phyloP scores from a whole-genome alignment of 1,140 invertebrate genomes.

The Zophobas morio region DNA sequence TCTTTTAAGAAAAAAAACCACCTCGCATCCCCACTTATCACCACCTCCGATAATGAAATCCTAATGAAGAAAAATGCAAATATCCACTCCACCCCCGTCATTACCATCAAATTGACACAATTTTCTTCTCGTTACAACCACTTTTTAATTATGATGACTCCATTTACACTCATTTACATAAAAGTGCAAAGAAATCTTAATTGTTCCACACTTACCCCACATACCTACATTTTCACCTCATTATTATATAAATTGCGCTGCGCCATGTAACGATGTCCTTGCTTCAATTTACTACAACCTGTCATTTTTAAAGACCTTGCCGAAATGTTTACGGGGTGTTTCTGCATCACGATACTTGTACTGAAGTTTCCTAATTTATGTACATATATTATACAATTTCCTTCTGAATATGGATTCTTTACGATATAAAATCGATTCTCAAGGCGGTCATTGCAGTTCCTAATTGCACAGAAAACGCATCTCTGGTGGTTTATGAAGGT shows the following conservation, averaged over 20 bases:
- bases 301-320: conserved; percentile 46
- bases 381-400: conserved; percentile 32
- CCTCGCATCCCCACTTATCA: conserved; percentile 16
- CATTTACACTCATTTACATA: not conserved
- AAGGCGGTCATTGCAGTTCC: conserved; percentile 2
- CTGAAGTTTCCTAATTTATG: conserved; percentile 34
- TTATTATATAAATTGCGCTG: conserved; percentile 36
- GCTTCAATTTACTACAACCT: conserved; percentile 12
- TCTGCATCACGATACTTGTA: conserved; percentile 22
- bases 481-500: not conserved
- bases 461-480: conserved; percentile 9
- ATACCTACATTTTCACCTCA: not conserved
- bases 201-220: not conserved
- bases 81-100: not conserved
- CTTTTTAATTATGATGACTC: not conserved
- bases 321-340: conserved; percentile 13
- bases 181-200: not conserved
- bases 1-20: conserved; percentile 17
- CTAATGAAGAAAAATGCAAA: conserved; percentile 22
- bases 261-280: conserved; percentile 49
- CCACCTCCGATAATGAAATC: conserved; percentile 25
- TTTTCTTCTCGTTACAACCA: conserved; percentile 20
- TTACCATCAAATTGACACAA: not conserved
- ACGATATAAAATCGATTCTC: conserved; percentile 23
- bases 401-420: conserved; percentile 31